Conservation (phyloP, 2,797 vertebrate species). For the Paedocypris micromegethes region DNA sequence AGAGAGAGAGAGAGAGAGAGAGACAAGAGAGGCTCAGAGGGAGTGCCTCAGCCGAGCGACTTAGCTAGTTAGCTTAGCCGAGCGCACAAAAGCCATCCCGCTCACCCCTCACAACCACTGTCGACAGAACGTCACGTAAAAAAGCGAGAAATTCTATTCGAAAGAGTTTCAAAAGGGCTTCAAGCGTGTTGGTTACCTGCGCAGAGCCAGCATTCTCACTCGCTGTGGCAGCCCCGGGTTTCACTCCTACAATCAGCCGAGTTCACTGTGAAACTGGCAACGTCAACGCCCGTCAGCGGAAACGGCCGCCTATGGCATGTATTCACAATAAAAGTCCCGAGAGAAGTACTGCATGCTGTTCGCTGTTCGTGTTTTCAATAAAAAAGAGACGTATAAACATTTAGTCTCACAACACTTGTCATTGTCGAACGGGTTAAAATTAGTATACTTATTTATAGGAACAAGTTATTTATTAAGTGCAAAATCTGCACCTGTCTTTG, state of each 20-base stretch:
- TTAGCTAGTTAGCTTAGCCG: conserved; percentile 56
- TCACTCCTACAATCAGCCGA: conserved; percentile 42
- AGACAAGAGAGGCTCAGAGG: conserved; percentile 61
- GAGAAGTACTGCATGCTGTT: not conserved
- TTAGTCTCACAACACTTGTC: not conserved
- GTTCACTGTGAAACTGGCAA: conserved; percentile 26
- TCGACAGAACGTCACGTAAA: not conserved
- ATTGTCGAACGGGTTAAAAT: too few relatives aligned
- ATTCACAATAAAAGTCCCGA: conserved; percentile 25
- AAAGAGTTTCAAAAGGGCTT: not conserved
- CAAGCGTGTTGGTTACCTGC: conserved; percentile 44
- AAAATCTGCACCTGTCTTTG: too few relatives aligned
- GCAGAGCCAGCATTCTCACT: conserved; percentile 44
- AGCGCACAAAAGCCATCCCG: conserved; percentile 27
- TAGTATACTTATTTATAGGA: too few relatives aligned
- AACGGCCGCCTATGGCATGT: not conserved
- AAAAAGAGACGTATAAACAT: not conserved
- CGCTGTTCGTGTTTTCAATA: too few relatives aligned
- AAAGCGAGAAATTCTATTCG: too few relatives aligned
- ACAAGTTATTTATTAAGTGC: too few relatives aligned
- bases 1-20: conserved; percentile 36
- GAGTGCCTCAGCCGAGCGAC: conserved; percentile 62
- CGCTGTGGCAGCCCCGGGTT: conserved; percentile 53
- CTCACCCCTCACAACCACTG: conserved; percentile 17
- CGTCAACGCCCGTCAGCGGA: conserved; percentile 24